Conservation (phyloP, 1,140 invertebrate genomes). For the Atopsyche davidsoni region DNA sequence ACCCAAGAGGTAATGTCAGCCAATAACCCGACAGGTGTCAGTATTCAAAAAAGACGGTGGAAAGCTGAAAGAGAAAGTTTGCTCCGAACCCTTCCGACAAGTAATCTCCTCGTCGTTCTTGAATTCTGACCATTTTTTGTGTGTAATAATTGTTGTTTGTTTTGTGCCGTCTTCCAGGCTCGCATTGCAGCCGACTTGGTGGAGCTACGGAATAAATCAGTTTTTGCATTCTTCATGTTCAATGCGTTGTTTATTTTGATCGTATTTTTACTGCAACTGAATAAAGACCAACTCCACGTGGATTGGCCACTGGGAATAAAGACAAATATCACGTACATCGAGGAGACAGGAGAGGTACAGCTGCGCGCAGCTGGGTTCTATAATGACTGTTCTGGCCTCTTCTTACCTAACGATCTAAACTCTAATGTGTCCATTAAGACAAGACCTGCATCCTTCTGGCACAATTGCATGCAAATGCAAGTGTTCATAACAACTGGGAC, state of each 20-base stretch:
- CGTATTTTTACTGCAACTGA: slow-evolving; percentile 96
- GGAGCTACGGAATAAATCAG: slow-evolving; percentile 91
- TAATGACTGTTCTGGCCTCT: slow-evolving; percentile 26
- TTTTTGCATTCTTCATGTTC: slow-evolving; percentile 98
- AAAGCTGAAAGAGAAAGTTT: neutral
- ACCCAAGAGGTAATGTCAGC: slow-evolving; percentile 76
- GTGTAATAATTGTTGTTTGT: slow-evolving; percentile 37
- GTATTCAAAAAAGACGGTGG: slow-evolving; percentile 28
- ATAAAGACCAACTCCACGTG: slow-evolving; percentile 93
- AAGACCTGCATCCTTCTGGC: slow-evolving; percentile 35
- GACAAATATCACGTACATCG: slow-evolving; percentile 88
- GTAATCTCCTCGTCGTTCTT: slow-evolving; percentile 22
- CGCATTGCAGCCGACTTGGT: slow-evolving; percentile 82
- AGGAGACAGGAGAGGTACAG: slow-evolving; percentile 81
- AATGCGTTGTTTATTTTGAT: slow-evolving; percentile 98
- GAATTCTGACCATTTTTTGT: slow-evolving; percentile 25
- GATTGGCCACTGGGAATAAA: slow-evolving; percentile 91
- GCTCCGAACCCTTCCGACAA: neutral
- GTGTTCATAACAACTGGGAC: slow-evolving; percentile 29
- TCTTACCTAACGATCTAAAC: slow-evolving; percentile 29
- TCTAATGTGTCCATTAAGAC: slow-evolving; percentile 45
- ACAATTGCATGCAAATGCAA: slow-evolving; percentile 43
- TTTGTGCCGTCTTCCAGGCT: slow-evolving; percentile 63
- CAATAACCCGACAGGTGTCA: slow-evolving; percentile 4
- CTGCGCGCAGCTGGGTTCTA: slow-evolving; percentile 24